Conservation (phyloP, 2,113 vertebrate genomes). For the Poeciliopsis occidentalis region DNA sequence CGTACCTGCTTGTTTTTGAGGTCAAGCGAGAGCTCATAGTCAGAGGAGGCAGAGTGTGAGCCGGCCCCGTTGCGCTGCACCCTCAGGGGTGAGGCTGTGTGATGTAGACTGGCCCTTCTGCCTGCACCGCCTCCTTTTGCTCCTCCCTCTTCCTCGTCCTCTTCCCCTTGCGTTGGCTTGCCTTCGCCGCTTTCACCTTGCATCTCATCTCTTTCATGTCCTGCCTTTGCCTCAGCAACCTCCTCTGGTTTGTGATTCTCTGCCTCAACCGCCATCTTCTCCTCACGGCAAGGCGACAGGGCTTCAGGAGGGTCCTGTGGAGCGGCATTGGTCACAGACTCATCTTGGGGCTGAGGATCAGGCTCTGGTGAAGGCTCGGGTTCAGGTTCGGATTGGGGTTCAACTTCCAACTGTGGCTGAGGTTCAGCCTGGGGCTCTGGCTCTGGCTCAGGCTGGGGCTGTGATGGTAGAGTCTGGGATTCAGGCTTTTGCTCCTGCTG, state of each 20-base stretch:
- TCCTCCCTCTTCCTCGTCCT: no score
- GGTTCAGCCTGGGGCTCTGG: constrained; percentile 23
- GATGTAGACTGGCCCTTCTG: constrained; percentile 90
- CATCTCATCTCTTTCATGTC: constrained; percentile 50
- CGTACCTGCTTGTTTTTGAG: constrained; percentile 99
- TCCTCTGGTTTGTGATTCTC: constrained; percentile 46
- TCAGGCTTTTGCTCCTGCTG: constrained; percentile 49
- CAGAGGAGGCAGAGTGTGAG: constrained; percentile 87
- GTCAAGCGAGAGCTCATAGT: constrained; percentile 99
- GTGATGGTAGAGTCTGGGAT: constrained; percentile 37
- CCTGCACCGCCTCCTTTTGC: constrained; percentile 82
- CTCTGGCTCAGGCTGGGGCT: constrained; percentile 44
- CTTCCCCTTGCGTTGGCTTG: constrained; percentile 29
- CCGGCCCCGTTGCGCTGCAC: constrained; percentile 92
- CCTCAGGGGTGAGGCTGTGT: constrained; percentile 89
- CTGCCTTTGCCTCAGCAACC: constrained; percentile 28
- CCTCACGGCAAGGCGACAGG: constrained; percentile 57
- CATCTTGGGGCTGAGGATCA: no score
- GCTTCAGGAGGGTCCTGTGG: constrained; percentile 29
- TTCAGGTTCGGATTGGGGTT: constrained; percentile 30
- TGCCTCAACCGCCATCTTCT: constrained; percentile 32
- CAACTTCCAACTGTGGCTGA: constrained; percentile 12
- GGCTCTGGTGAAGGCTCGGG: no score
- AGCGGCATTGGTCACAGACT: constrained; percentile 19
- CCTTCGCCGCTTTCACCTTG: constrained; percentile 32